Evolutionary conservation across 2,113 vertebrate species (phyloP).

Genomic region (Chaetodon trifascialis): DNA sequence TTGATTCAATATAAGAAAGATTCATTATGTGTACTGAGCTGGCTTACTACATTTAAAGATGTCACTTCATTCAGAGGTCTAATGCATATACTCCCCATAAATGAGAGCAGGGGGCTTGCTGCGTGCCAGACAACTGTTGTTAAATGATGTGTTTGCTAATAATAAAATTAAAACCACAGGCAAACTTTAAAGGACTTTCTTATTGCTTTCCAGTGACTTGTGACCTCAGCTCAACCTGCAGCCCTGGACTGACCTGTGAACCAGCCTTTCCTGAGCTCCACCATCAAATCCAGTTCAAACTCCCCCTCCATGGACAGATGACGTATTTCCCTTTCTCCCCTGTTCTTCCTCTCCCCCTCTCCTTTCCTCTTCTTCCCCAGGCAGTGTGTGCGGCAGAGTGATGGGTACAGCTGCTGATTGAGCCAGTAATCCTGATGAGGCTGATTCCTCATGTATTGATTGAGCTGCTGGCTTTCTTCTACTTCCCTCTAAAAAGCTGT

Average conservation of each 20-base stretch:
- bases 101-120: neutral
- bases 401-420: conserved; percentile 71
- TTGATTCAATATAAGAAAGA: neutral
- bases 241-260: conserved; percentile 31
- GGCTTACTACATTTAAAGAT: neutral
- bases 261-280: neutral
- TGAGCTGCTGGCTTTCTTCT: conserved; percentile 76
- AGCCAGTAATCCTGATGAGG: conserved; percentile 78
- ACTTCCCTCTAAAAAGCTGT: conserved; percentile 68
- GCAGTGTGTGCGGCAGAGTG: conserved; percentile 48
- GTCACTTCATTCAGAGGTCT: neutral
- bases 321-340: neutral
- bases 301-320: neutral
- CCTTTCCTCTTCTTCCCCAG: conserved; percentile 30
- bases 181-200: neutral
- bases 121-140: neutral
- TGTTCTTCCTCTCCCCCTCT: conserved; percentile 8
- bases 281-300: conserved; percentile 22
- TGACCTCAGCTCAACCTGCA: conserved; percentile 46
- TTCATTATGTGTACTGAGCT: neutral
- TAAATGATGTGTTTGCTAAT: neutral
- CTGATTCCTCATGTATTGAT: conserved; percentile 76
- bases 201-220: neutral
- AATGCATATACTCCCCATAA: neutral
- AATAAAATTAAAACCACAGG: neutral